Base-by-base conservation (phyloP, 1,140 invertebrate species). In the Listronotus bonariensis region DNA sequence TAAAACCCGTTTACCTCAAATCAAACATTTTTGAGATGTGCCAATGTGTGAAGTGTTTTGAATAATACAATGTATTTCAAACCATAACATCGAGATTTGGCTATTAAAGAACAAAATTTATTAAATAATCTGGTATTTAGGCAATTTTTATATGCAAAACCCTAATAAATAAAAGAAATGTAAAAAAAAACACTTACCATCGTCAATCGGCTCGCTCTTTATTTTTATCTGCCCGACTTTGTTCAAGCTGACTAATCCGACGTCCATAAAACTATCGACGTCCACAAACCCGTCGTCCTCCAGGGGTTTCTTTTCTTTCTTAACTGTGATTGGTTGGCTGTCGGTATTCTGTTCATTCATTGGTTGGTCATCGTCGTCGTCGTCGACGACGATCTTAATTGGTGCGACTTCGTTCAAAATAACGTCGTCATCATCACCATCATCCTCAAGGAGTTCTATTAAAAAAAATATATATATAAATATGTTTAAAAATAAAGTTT, bases 181-280 rank as follows among this genome's bases (percentile, higher is more conserved):
- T n/a, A n/a, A n/a, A n/a, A n/a, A n/a, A 45, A 66, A 54, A 42
- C 36, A 76, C 74, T 75, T 74, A 87, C 85, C 85, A 48, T 81
- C 80, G 72, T 87, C 86, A 8, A 83, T 57, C 17, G 85, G 85
- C 72, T 88, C 86, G 71, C 80, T 79, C 70, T 87, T 87, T 48
- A 86, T 76, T 72, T 82, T 82, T 12, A 86, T 72, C 14, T 80
- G 74, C 10, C 48, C 69, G 14, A 76, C 78, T 58, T 74, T 74
- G 64, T 72, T 78, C 38, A 76, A 58, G 54, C 73, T 74, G 17
- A 76, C 52, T 6, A 76, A 51, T 54, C 59, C 64, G 4, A 77
- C 76, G 58, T 79, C 80, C n/a, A 74, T 68, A 65, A 83, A 81
- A 72, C 83, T 26, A 43, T 70, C 74, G 4, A 77, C 76, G 58